Percentiles rank a stretch among this genome's conserved stretches.
These are phyloP conservation scores for Zosterops lateralis DNA, from an alignment of 2,113 vertebrate genomes.

Conservation along the genomic window DNA sequence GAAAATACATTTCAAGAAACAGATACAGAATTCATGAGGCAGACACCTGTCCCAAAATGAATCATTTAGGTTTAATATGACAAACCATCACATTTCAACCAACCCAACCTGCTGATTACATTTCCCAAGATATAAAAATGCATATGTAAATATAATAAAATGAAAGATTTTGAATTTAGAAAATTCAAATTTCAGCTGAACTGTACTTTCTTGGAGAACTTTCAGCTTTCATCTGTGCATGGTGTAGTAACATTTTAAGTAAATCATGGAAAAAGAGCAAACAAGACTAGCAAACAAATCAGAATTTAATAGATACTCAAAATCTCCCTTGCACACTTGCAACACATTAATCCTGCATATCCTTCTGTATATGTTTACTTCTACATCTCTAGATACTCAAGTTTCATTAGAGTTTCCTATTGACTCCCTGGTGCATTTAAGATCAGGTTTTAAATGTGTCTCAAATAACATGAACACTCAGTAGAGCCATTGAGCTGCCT, in stretches of 20 bases:
- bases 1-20: neutral
- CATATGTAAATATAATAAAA: neutral
- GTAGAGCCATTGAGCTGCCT: neutral
- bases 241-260: neutral
- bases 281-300: neutral
- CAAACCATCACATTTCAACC: neutral
- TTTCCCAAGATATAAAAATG: neutral
- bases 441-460: conserved; percentile 8
- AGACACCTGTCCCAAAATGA: neutral
- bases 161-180: neutral
- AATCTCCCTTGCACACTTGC: neutral
- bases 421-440: neutral
- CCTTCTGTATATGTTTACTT: neutral
- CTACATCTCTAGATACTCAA: neutral
- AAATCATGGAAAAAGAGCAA: neutral
- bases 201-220: neutral
- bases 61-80: neutral
- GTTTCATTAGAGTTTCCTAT: neutral
- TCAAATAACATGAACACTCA: conserved; percentile 7
- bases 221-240: neutral
- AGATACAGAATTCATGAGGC: neutral
- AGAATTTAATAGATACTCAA: neutral
- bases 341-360: neutral
- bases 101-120: neutral
- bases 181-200: neutral